Evolutionary conservation across 2,888 invertebrate genomes (phyloP).

Genomic region (Aelia acuminata): DNA sequence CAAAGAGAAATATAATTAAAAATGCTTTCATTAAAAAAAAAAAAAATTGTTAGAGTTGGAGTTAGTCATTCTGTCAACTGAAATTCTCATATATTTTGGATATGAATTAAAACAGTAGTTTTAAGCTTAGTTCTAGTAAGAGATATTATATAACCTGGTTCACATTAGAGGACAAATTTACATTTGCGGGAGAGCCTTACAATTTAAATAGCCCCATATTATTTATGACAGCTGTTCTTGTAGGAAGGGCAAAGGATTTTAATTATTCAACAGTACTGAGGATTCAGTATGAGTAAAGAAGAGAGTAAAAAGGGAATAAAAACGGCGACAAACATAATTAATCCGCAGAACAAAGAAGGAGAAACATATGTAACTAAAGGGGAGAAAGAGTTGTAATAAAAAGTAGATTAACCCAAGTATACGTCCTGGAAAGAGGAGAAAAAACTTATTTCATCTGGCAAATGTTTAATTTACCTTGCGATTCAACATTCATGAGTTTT

Average conservation of each 20-base stretch:
- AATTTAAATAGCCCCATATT: neutral
- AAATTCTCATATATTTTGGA: no score
- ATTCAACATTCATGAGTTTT: neutral
- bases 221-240: slow-evolving; percentile 16
- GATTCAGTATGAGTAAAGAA: neutral
- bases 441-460: neutral
- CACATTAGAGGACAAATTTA: neutral
- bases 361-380: neutral
- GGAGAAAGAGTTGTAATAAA: neutral
- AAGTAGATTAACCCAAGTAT: neutral
- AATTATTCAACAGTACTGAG: neutral
- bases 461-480: neutral
- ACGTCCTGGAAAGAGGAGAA: neutral
- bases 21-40: no score
- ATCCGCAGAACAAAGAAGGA: neutral
- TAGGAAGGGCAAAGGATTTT: neutral
- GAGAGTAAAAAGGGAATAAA: neutral
- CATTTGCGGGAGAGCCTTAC: neutral
- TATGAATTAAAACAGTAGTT: neutral
- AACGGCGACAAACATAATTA: neutral
- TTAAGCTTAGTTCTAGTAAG: no score
- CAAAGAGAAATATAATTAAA: no score
- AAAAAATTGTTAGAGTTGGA: no score
- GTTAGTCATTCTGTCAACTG: no score
- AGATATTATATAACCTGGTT: neutral